These are phyloP conservation scores for Jaculus jaculus DNA, from an alignment of 2,113 vertebrate species.

Conservation along the genomic window DNA sequence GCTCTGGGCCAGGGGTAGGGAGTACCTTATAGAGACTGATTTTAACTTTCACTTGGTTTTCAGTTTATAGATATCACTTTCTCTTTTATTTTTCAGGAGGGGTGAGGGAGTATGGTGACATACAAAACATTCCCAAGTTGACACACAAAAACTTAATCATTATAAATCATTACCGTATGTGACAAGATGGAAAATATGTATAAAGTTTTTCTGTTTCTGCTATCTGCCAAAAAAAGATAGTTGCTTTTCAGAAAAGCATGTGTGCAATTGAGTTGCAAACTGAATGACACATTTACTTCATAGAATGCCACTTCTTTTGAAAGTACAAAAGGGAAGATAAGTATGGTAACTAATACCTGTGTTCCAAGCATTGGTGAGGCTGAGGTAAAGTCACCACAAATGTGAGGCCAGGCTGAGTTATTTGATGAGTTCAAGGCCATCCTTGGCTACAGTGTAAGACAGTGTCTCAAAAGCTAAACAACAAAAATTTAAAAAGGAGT, in stretches of 20 bases:
- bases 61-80: conserved; percentile 3
- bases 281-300: conserved; percentile 17
- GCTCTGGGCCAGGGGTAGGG: background rate
- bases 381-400: background rate
- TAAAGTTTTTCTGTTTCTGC: background rate
- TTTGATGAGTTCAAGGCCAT: background rate
- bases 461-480: background rate
- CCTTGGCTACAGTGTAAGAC: background rate
- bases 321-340: background rate
- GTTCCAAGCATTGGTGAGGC: background rate
- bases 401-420: background rate
- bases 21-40: background rate
- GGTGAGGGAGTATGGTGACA: background rate
- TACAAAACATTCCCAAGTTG: background rate
- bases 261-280: background rate
- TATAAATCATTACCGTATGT: background rate
- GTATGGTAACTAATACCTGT: background rate
- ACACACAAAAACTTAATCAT: background rate
- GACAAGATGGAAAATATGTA: background rate
- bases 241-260: background rate
- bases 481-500: background rate
- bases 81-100: conserved; percentile 3
- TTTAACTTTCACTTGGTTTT: background rate
- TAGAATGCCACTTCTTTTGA: background rate
- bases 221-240: background rate